Evolutionary conservation across 2,888 invertebrate genomes (phyloP), one percentile per base, ranked within the genome.

Genomic region (Thumatha senex): DNA sequence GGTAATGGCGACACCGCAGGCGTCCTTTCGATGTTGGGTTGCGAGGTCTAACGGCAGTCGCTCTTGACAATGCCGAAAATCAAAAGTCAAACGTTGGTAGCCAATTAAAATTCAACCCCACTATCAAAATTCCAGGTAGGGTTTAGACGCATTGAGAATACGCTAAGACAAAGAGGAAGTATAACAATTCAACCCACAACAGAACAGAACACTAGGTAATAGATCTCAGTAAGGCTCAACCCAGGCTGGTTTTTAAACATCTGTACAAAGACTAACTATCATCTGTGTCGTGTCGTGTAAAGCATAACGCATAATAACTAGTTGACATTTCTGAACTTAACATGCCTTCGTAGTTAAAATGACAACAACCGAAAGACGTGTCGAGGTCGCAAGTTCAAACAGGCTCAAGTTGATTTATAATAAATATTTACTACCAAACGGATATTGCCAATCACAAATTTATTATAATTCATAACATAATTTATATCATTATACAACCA

Each of bases 341-440:
- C 24, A 5, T 5, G 18, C 18, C 18, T 24, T 24, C 18, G 38
- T 36, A 48, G 13, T 44, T 36, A 40, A 34, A 30, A 39, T 30
- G 44, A 48, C 44, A 52, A 39, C 44, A 39, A 35, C 9, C 40
- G n/a, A n/a, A n/a, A 43, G 18, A 33, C 10, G 24, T 38, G 29
- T 13, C 18, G 5, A 52, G 48, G 48, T 52, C 52, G 29, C 5
- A 24, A 34, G 48, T 48, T 52, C 48, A 52, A 45, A 45, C 40
- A 40, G 12, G 40, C 36, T 5, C 31, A 15, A 39, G 18, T 44
- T 52, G 44, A 52, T 52, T 52, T 52, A 48, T 48, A 7, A 48
- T 48, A 13, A 47, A 40, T 48, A 44, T 36, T 34, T 14, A 12
- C 13, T 35, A 43, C 34, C 31, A 47, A 18, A 47, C 18, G 18